Evolutionary conservation across 2,888 invertebrate species (phyloP), one percentile per base, ranked within the genome.

Genomic region (Lymantria dispar): DNA sequence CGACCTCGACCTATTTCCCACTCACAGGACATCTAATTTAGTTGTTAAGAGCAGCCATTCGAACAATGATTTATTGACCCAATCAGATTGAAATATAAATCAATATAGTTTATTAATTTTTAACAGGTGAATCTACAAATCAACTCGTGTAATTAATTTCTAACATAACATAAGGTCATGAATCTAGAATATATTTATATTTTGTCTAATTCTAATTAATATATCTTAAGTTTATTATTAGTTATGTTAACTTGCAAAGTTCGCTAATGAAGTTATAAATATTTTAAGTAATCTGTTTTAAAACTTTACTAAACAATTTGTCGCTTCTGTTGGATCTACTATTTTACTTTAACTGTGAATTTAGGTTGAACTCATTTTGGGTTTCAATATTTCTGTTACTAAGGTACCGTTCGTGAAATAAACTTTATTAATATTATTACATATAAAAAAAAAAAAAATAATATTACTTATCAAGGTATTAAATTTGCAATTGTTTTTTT

Each of bases 1-100:
- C 74, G 79, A 70, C 87, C 88, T 89, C 86, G 87, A 83, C 88
- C 87, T 61, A 77, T 83, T 81, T 86, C 64, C 48, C 46, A 62
- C 57, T 68, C 60, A 60, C 64, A 72, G 62, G 75, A 76, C 79
- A 81, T 72, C 73, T 76, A 79, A 80, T 81, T 80, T 73, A 74
- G 67, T 70, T 74, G 85, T 83, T 81, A 74, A 71, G 80, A 76
- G 59, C 76, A 62, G 47, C 58, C 59, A 70, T 78, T 76, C 62
- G 63, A 69, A 60, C 70, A 67, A 69, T 72, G 56, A 62, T 54
- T 56, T 56, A 49, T 42, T 44, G 46, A 52, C 46, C 36, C 13
- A 22, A 11, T n/a, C 11, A 45, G 50, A 63, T 54, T 57, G 59
- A 52, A 53, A 53, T 51, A 54, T 56, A 53, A 53, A 52, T 54